phyloP scores from a whole-genome alignment of 2,113 vertebrate genomes.

The Onychorhynchus coronatus region DNA sequence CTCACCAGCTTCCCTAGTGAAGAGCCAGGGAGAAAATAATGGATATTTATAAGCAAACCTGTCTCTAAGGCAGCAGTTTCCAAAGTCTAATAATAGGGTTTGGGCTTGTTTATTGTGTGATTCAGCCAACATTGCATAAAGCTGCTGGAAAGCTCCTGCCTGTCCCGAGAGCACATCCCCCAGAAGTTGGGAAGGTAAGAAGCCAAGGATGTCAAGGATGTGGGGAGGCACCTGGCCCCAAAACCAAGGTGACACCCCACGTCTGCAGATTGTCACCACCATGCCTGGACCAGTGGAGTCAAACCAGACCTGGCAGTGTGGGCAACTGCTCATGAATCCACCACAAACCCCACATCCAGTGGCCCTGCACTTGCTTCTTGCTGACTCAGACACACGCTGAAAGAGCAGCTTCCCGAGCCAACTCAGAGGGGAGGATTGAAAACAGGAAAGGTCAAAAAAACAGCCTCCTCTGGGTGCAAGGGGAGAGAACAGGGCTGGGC shows the following conservation, averaged over 20 bases:
- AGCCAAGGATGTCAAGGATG: background rate
- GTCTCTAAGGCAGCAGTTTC: slow-evolving; percentile 54
- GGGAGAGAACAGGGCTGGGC: background rate
- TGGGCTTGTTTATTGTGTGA: background rate
- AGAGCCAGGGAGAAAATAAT: background rate
- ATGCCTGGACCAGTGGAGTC: background rate
- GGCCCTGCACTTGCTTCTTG: background rate
- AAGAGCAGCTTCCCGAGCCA: background rate
- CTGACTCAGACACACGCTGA: background rate
- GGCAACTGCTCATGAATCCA: background rate
- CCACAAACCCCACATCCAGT: background rate
- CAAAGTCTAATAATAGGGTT: slow-evolving; percentile 47
- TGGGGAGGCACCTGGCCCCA: background rate
- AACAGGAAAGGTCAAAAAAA: background rate
- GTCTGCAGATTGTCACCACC: too few relatives aligned
- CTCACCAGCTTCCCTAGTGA: background rate
- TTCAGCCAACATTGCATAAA: slow-evolving; percentile 5
- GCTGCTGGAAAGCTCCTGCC: background rate
- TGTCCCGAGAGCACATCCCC: background rate
- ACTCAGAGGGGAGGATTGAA: background rate
- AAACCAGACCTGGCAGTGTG: background rate
- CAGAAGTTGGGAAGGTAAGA: background rate
- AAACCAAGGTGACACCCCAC: background rate
- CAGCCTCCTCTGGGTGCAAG: background rate
- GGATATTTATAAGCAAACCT: slow-evolving; percentile 31